Base-by-base conservation (phyloP, 2,888 invertebrate genomes). In the Pilophorus perplexus region DNA sequence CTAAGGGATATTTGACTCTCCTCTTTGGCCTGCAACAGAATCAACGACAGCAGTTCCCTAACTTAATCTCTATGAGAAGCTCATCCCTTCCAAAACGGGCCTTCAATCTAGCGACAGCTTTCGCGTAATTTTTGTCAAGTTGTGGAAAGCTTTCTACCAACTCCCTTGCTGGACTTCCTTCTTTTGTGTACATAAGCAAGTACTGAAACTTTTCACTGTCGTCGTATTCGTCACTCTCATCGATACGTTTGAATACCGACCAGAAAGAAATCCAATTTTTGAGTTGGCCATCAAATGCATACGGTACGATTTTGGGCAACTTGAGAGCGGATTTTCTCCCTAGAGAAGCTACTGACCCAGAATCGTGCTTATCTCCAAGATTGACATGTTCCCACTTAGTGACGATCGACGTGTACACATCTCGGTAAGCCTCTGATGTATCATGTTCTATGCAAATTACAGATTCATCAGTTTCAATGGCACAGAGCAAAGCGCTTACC, bases 181-280 rank as follows among this genome's bases (percentile, higher is more conserved):
- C 6, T 4, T 33, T 50, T 3, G 57, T 71, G 2, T 69, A 42
- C 22, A 72, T 70, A 4, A 62, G 14, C 5, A 62, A 23, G 50
- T 72, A 71, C 20, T 71, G 69, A 38, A 72, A 71, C 50, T 69
- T 69, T 18, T 60, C 57, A 3, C 12, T 18, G 22, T 23, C 18
- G 20, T 64, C 64, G 14, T 46, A 52, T 6, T 64, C 52, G 6
- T 57, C 33, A 16, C 64, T 52, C 3, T 28, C 28, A 28, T 64
- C 52, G 10, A 54, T 52, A 18, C 48, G 28, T 18, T 64, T 18
- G 22, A 64, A 64, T 4, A 46, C 40, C 3, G 59, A 60, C 72
- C 73, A 74, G 50, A 73, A 74, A 0, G 55, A 50, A 14, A 73
- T 64, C 74, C 73, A 74, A 12, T 73, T 69, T 33, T 66, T 68